Percentiles rank a stretch among this genome's conserved stretches.
phyloP scores from a whole-genome alignment of 2,888 invertebrate species.

The Nymphalis urticae region DNA sequence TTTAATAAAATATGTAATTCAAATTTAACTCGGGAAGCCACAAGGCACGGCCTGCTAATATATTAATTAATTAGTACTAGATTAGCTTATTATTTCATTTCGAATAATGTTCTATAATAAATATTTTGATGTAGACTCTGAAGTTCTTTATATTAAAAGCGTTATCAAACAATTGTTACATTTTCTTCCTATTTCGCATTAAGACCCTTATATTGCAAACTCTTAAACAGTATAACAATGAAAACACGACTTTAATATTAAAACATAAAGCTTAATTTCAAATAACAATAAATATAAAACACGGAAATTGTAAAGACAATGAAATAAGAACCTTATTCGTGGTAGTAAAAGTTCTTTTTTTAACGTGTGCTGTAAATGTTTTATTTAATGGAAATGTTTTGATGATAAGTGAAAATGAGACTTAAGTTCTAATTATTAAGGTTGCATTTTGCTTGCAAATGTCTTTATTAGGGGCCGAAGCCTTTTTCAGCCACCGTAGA shows the following conservation, averaged over 20 bases:
- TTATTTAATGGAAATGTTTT: constrained; percentile 49
- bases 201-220: constrained; percentile 24
- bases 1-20: too few relatives aligned
- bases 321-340: constrained; percentile 11
- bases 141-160: constrained; percentile 18
- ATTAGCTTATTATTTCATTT: neutral
- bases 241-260: constrained; percentile 1
- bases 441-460: constrained; percentile 47
- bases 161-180: constrained; percentile 32
- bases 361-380: constrained; percentile 30
- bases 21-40: too few relatives aligned
- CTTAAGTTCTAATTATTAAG: constrained; percentile 34
- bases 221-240: constrained; percentile 19
- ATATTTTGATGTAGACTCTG: constrained; percentile 3
- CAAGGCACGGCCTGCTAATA: neutral
- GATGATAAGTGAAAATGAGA: constrained; percentile 35
- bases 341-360: constrained; percentile 10
- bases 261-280: constrained; percentile 12
- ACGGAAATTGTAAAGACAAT: neutral
- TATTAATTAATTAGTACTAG: neutral
- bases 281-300: constrained; percentile 2
- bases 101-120: neutral
- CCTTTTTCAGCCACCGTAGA: constrained; percentile 56
- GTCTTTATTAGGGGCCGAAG: constrained; percentile 55
- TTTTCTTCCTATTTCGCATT: constrained; percentile 28